phyloP scores from a whole-genome alignment of 2,888 invertebrate genomes.

The Rhabditophanes sp. region DNA sequence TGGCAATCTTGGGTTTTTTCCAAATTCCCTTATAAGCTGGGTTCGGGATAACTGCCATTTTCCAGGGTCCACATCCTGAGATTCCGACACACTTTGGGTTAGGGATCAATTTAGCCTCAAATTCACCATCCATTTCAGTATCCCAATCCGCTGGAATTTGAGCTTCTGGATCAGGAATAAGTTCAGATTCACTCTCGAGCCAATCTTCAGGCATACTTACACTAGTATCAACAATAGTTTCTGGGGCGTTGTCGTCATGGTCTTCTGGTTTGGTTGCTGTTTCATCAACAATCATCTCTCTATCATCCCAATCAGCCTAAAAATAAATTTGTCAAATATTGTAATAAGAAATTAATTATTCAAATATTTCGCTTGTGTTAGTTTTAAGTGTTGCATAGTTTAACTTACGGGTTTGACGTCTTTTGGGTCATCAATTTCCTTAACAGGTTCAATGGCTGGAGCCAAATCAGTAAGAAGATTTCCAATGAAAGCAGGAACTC shows the following conservation, averaged over 20 bases:
- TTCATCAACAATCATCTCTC: constrained; percentile 73
- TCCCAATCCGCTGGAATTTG: constrained; percentile 88
- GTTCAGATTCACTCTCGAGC: constrained; percentile 70
- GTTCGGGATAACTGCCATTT: constrained; percentile 52
- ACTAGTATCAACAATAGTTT: constrained; percentile 56
- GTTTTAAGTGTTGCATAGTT: no score
- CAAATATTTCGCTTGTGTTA: no score
- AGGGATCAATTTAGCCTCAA: constrained; percentile 81
- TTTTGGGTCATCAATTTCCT: constrained; percentile 76
- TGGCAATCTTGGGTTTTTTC: constrained; percentile 56
- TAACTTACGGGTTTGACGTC: constrained; percentile 65
- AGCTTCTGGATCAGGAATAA: constrained; percentile 67
- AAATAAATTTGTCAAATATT: no score
- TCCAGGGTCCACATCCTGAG: constrained; percentile 81
- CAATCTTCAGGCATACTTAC: constrained; percentile 36
- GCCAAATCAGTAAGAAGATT: constrained; percentile 28
- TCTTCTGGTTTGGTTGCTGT: constrained; percentile 68
- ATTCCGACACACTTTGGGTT: constrained; percentile 68
- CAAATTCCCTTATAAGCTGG: constrained; percentile 54
- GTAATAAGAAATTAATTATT: no score
- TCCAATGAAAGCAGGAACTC: constrained; percentile 46
- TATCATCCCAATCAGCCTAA: constrained; percentile 91
- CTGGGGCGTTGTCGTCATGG: constrained; percentile 68
- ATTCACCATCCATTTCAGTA: constrained; percentile 90
- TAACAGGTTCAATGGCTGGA: constrained; percentile 83